Evolutionary conservation across 2,113 vertebrate species (phyloP), one percentile per base, ranked within the genome.

Genomic region (Tinamus guttatus): DNA sequence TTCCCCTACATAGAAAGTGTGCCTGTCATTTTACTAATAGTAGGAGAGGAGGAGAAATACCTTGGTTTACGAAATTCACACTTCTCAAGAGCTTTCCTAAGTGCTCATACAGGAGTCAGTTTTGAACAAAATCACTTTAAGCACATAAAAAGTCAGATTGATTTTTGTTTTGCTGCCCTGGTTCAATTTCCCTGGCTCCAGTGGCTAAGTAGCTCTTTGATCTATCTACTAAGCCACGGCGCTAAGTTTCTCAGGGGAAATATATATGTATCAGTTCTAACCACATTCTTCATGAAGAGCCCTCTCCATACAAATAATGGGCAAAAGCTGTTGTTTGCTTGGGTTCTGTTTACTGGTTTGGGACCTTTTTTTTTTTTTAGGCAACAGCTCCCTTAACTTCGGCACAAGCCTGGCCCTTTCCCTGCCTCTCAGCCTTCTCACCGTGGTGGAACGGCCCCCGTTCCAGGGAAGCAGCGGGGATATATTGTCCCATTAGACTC

Each of bases 101-200:
- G 34, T 76, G 56, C 22, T 96, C 32, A 6, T 0, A 0, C 24
- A 92, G 77, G 86, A 88, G 47, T 68, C 43, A 52, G 34, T 59
- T 69, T 54, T 87, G 74, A 95, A 90, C 52, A 89, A 89, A 90
- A 86, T 79, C 49, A 62, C 43, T 90, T 78, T 60, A 71, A 87
- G 78, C 20, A 79, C 74, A 25, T 36, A 88, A 65, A 45, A 93
- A 89, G 38, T 78, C 9, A 3, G 18, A 94, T 28, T 86, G 88
- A 81, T 89, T 91, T 96, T 94, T 92, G 65, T 87, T 96, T 94
- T 85, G 62, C 77, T 93, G 63, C 59, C 43, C 32, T 69, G 34
- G 52, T 90, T 95, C 83, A 69, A 69, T 93, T 92, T 96, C 73
- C 34, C 58, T 73, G 69, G 74, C 65, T 96, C 62, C 43, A 40